Evolutionary conservation across 1,140 invertebrate species (phyloP), one percentile per base, ranked within the genome.

Genomic region (Hestina assimilis): DNA sequence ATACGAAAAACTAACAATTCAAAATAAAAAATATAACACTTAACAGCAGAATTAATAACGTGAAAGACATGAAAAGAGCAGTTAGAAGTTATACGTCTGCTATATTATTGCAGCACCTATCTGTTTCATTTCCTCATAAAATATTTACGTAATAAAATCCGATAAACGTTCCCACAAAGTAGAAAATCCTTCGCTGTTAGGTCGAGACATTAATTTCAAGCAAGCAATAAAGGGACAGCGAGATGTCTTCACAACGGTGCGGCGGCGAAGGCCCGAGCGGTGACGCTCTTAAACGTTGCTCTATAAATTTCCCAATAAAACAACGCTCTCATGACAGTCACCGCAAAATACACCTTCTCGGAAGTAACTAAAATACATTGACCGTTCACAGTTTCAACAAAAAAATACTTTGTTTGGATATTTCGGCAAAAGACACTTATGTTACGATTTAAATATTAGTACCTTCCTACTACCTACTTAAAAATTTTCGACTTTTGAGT

Each of bases 201-300:
- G 78, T 82, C 63, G 80, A 72, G 78, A 83, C 78, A 85, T 85
- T 87, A 87, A 87, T 87, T 87, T 87, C 74, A 72, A 79, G 69
- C 84, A 71, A 85, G 84, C 82, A 87, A 87, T 86, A 87, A 87
- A 84, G 75, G 75, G 76, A 68, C 72, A 75, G 71, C 72, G 65
- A 77, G 72, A 79, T 75, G 76, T 83, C 80, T 79, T 76, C 72
- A 75, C 73, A 74, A 66, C 69, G 70, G 42, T 51, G 61, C 69
- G 51, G 62, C 56, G 63, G 58, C 59, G 63, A 52, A 60, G 65
- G 54, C 65, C 60, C 54, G 67, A 66, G 15, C 62, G 58, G 69
- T 69, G 70, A 72, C 69, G 68, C 72, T 83, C 75, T 79, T 80
- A 82, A 82, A 77, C 74, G 68, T 56, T 45, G 66, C 74, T 79